Base-by-base conservation (phyloP, 2,888 invertebrate species). In the Sesamia inferens region DNA sequence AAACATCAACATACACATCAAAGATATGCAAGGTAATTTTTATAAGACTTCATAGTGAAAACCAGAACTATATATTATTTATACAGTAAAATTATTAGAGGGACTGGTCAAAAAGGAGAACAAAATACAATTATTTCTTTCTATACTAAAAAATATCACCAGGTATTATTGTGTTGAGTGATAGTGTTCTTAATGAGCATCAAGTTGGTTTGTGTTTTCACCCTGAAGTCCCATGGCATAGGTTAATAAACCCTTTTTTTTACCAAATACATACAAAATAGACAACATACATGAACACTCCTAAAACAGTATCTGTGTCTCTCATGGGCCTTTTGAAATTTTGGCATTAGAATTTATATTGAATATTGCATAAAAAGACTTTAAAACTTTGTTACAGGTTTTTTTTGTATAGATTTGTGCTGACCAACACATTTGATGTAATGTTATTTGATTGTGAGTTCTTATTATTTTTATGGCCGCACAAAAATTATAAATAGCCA, bases 351-450 rank as follows among this genome's bases (percentile, higher is more conserved):
- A 22, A 22, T 51, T 22, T 55, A 70, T 55, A 39, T 39, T 39
- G 5, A 39, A 39, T 39, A 39, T 31, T 14, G 48, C 44, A 63
- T 24, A 19, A 11, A 44, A 62, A 31, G 19, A 16, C 3, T 51
- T 64, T 14, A 0, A 5, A 31, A 31, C 13, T 55, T 47, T 39
- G 10, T 22, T 31, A 54, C 11, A n/a, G n/a, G n/a, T 55, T 61
- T 47, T 44, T 54, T 61, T 61, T 24, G 16, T 55, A 42, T 19
- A 69, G 42, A 78, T 78, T 78, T 62, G 42, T 19, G 55, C 19
- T 42, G 31, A 16, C 14, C 0, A 1, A 13, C n/a, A 44, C 5
- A 57, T 3, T 31, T 31, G 31, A 31, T 31, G 1, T 31, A 2
- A 1, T 31, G 1, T 31, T 31, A 1, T 31, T 31, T 31, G 2